Conservation (phyloP, 53 echinoderm and acorn worm genomes). For the Stichopus horrens region DNA sequence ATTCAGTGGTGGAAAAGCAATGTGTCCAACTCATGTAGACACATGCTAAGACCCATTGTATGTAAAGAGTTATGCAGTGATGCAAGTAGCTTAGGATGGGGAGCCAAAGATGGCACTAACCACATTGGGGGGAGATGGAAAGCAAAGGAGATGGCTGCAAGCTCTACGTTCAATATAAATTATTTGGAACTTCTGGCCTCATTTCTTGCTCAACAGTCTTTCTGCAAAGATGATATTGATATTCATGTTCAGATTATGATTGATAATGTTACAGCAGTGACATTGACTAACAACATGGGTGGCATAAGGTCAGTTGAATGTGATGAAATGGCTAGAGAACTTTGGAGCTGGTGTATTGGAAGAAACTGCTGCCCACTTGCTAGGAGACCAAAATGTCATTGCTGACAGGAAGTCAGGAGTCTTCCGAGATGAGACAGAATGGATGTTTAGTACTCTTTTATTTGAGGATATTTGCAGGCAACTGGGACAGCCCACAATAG, state of each 20-base stretch:
- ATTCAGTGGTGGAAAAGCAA: too few relatives aligned
- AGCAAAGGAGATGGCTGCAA: too few relatives aligned
- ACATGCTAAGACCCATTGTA: too few relatives aligned
- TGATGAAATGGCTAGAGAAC: conserved; percentile 40
- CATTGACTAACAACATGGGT: conserved; percentile 61
- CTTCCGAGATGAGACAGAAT: conserved; percentile 59
- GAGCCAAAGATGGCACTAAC: too few relatives aligned
- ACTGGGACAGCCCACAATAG: too few relatives aligned
- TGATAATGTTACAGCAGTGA: conserved; percentile 54
- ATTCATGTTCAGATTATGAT: conserved; percentile 35
- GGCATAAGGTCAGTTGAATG: conserved; percentile 48
- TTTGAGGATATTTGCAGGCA: conserved; percentile 31
- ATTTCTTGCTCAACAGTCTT: too few relatives aligned
- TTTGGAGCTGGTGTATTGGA: conserved; percentile 66
- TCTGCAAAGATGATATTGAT: conserved; percentile 18
- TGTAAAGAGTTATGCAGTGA: too few relatives aligned
- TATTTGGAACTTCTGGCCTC: too few relatives aligned
- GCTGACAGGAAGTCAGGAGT: conserved; percentile 55
- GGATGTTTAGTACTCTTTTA: conserved; percentile 38
- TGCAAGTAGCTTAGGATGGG: too few relatives aligned
- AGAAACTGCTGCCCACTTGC: conserved; percentile 54
- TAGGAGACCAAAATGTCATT: conserved; percentile 51
- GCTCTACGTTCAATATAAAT: too few relatives aligned
- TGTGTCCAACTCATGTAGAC: too few relatives aligned
- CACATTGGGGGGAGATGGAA: too few relatives aligned